phyloP scores from a whole-genome alignment of 2,888 invertebrate genomes.

The Osmoderma eremita region DNA sequence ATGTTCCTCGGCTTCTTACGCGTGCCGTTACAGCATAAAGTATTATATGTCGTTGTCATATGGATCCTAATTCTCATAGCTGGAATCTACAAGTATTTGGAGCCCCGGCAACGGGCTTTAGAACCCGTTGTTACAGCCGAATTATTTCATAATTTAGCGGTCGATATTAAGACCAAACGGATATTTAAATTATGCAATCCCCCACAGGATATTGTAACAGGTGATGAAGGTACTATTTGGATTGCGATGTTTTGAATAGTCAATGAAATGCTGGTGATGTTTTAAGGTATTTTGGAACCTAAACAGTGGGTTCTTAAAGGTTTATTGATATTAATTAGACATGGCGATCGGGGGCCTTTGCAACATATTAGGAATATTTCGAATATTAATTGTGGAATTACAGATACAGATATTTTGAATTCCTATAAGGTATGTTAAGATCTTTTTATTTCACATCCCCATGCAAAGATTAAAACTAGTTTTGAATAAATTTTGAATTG shows the following conservation, averaged over 20 bases:
- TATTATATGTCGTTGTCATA: constrained; percentile 80
- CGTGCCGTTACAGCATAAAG: constrained; percentile 76
- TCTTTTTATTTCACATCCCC: not conserved
- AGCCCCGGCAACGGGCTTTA: constrained; percentile 63
- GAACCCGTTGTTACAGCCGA: constrained; percentile 54
- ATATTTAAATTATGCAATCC: constrained; percentile 79
- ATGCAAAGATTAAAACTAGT: no score
- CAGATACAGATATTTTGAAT: constrained; percentile 56
- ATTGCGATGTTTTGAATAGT: no score
- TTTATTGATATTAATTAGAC: constrained; percentile 80
- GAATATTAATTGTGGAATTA: constrained; percentile 77
- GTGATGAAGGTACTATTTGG: constrained; percentile 76
- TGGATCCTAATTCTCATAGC: constrained; percentile 85
- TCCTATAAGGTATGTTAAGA: constrained; percentile 58
- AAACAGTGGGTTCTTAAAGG: constrained; percentile 75
- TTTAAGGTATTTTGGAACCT: constrained; percentile 61
- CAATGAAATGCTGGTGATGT: constrained; percentile 27
- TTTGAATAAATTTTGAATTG: no score
- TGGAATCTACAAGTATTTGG: constrained; percentile 79
- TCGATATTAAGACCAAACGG: constrained; percentile 72
- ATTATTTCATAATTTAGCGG: constrained; percentile 65
- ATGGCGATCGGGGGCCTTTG: constrained; percentile 90
- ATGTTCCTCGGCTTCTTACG: constrained; percentile 69
- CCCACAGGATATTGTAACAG: constrained; percentile 73
- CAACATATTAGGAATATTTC: constrained; percentile 83